Evolutionary conservation across 2,888 invertebrate species (phyloP), one percentile per base, ranked within the genome.

Genomic region (Masnerella sp.): DNA sequence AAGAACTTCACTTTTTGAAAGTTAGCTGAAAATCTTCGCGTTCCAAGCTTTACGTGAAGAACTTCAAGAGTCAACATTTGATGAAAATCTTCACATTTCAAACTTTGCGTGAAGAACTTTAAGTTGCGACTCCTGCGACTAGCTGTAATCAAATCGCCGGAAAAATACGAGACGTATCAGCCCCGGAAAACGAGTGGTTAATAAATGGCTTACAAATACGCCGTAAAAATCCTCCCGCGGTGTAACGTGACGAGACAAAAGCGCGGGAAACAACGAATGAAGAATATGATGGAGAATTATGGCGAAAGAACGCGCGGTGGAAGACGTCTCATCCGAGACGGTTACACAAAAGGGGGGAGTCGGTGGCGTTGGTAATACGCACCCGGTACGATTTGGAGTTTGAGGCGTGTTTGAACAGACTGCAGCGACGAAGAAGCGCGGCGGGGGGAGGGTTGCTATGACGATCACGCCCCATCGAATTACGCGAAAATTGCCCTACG

Each of bases 391-490:
- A 75, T 76, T 72, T 77, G 74, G 80, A 83, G 84, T 83, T 83
- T 81, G 81, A 80, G 82, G 82, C 81, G 81, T 85, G 85, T 86
- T 87, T 86, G 85, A 86, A 84, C 85, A 86, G 85, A 81, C 85
- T 83, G 79, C 82, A 81, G 82, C 83, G 79, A 83, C 80, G 82
- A 80, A 82, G 79, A 80, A 82, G 82, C 81, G 81, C 40, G 25
- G 73, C 74, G 75, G 74, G 80, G 83, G 83, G 85, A 80, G 84
- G 83, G 86, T 87, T 87, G 86, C 86, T 87, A 87, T 87, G 86
- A 86, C 87, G 86, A 86, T 86, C 84, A 84, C 85, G 84, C 84
- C 83, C 85, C 84, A 83, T 84, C 84, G 85, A 86, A 86, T 87
- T 86, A 86, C 84, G 82, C 83, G 84, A 85, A 84, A 85, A 86